Conservation (phyloP, 2,888 invertebrate genomes). For the Parelbella ahira region DNA sequence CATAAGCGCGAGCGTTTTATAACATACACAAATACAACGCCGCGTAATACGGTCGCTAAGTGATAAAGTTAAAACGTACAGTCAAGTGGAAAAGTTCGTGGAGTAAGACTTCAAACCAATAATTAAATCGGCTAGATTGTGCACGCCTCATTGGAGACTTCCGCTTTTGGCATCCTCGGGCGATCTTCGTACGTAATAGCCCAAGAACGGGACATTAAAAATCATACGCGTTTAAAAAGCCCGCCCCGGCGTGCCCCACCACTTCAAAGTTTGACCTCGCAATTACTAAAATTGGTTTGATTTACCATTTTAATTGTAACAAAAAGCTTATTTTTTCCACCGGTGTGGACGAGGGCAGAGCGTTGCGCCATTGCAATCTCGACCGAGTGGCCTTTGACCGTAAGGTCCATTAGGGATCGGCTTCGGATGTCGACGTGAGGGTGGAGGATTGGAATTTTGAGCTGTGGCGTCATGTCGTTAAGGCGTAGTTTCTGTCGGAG, state of each 20-base stretch:
- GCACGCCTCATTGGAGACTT: constrained; percentile 31
- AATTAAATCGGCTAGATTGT: constrained; percentile 38
- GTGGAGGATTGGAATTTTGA: constrained; percentile 63
- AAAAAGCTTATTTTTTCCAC: constrained; percentile 78
- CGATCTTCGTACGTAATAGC: constrained; percentile 39
- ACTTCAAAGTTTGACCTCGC: constrained; percentile 76
- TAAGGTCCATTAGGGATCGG: constrained; percentile 71
- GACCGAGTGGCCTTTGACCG: constrained; percentile 75
- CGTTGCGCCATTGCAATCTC: constrained; percentile 63
- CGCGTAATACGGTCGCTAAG: neutral
- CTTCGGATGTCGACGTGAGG: constrained; percentile 42
- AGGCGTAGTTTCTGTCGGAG: constrained; percentile 76
- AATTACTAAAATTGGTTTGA: constrained; percentile 81
- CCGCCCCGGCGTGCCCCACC: constrained; percentile 53
- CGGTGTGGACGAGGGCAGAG: constrained; percentile 53
- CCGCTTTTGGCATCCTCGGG: constrained; percentile 26
- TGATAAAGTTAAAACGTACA: constrained; percentile 5
- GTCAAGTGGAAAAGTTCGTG: constrained; percentile 23
- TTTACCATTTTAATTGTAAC: constrained; percentile 81
- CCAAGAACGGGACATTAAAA: constrained; percentile 53
- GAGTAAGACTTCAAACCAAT: constrained; percentile 33
- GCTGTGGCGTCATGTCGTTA: constrained; percentile 71
- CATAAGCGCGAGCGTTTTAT: constrained; percentile 29
- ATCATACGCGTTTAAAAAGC: constrained; percentile 61
- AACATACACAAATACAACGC: neutral